A percentile compares a stretch with the other conserved stretches of the same genome.
Conservation (phyloP, 2,113 vertebrate species). For the Pelmatolapia mariae region DNA sequence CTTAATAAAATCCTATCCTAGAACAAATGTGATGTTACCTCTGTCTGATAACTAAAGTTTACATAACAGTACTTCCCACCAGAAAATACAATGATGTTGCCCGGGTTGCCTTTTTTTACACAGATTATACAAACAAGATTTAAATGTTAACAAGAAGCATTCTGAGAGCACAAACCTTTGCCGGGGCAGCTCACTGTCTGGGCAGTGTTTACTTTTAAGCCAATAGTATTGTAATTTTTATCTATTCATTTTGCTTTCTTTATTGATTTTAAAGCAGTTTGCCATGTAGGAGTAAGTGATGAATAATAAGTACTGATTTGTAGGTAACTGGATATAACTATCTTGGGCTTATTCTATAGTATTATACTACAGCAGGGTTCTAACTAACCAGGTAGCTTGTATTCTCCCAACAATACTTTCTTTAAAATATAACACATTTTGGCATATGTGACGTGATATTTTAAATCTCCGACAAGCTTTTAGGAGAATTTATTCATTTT, state of each 20-base stretch:
- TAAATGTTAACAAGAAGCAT: not conserved
- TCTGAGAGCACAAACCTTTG: not conserved
- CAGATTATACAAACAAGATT: not conserved
- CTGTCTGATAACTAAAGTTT: not conserved
- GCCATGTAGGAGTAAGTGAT: not conserved
- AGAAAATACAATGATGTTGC: not conserved
- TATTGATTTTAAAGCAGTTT: not conserved
- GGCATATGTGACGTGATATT: too few relatives aligned
- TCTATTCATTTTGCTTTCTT: not conserved
- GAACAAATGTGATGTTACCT: not conserved
- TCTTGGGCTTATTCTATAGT: not conserved
- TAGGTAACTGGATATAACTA: not conserved
- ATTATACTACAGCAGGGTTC: not conserved
- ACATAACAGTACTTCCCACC: not conserved
- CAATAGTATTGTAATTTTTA: not conserved
- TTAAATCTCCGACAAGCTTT: too few relatives aligned
- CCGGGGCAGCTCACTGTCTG: not conserved
- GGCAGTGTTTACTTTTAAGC: not conserved
- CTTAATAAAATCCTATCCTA: not conserved
- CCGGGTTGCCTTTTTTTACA: not conserved
- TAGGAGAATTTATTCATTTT: too few relatives aligned
- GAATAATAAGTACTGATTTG: not conserved
- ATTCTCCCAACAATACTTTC: not conserved
- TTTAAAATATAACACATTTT: not conserved
- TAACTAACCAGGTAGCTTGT: not conserved